Evolutionary conservation across 1,140 invertebrate species (phyloP), one percentile per base, ranked within the genome.

Genomic region (Lepidotrigona ventralis): DNA sequence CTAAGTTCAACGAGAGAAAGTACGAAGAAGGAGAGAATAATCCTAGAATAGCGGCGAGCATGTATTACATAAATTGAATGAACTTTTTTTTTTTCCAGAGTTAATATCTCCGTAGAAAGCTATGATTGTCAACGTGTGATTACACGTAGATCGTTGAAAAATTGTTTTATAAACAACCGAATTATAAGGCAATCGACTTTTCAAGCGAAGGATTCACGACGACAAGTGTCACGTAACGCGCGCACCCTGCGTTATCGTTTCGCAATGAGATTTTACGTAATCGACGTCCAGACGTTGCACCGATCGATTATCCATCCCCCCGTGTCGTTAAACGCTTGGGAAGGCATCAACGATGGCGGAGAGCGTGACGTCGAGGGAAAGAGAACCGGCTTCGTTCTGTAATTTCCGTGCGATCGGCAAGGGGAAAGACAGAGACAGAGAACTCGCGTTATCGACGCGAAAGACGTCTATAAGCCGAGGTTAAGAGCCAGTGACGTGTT

Each of bases 401-500:
- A 19, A 72, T 80, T 80, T 72, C 39, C 15, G 39, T 46, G 39
- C 5, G 51, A 23, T 19, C 66, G 66, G 51, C 56, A 19, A 33
- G 15, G 66, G 21, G 23, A 39, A 53, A 17, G 39, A 46, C 9
- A 46, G 39, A 46, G 39, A 46, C 0, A 46, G 39, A 46, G 39
- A 9, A 46, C 39, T 46, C 39, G 15, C 26, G 68, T 39, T 71
- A 71, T 66, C 66, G 69, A 70, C 33, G 39, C 5, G 11, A 15
- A 56, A 51, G 39, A 23, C n/a, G 23, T 53, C 54, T 73, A 73
- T 80, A 73, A 73, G 56, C 71, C 17, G 70, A 81, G 71, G 70
- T 74, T 74, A 63, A 79, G 64, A 80, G 74, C 64, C 74, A 78
- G 54, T 83, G 81, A 83, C 81, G 81, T 70, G 81, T 77, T 17